A percentile compares a stretch with the other conserved stretches of the same genome.
These are phyloP conservation scores for Cliona cf. orientalis DNA, from an alignment of 37 sponge, comb jelly and placozoan species.

Conservation along the genomic window DNA sequence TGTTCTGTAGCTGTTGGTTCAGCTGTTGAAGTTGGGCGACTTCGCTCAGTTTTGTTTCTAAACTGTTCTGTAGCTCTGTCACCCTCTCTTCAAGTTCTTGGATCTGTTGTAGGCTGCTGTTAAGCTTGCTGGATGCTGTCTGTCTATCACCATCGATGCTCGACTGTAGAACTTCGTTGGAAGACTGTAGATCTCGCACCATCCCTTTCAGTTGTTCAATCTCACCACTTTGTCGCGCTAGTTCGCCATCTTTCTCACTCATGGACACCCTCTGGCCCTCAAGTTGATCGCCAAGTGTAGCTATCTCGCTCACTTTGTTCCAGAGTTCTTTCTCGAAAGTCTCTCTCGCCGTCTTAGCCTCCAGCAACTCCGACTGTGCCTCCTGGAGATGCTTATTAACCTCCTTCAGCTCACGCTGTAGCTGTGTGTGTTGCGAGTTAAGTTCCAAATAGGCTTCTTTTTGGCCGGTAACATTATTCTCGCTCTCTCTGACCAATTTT, in stretches of 20 bases:
- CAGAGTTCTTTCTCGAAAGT: conserved; percentile 6
- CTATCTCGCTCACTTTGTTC: conserved; percentile 10
- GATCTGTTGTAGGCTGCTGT: neutral
- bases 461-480: no score
- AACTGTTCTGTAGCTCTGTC: neutral
- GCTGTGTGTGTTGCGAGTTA: neutral
- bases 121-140: neutral
- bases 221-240: neutral
- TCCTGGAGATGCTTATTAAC: no score
- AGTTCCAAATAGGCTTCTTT: no score
- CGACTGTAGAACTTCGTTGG: neutral
- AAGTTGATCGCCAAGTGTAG: neutral
- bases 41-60: neutral
- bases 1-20: neutral
- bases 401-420: neutral
- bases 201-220: neutral
- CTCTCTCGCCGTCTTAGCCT: conserved; percentile 4
- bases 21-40: neutral
- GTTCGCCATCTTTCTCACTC: neutral
- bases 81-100: conserved; percentile 33
- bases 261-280: neutral
- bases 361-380: neutral
- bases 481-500: neutral
- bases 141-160: conserved; percentile 9
- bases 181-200: neutral